These are phyloP conservation scores for Chanos chanos DNA, from an alignment of 2,797 vertebrate species.

Conservation along the genomic window DNA sequence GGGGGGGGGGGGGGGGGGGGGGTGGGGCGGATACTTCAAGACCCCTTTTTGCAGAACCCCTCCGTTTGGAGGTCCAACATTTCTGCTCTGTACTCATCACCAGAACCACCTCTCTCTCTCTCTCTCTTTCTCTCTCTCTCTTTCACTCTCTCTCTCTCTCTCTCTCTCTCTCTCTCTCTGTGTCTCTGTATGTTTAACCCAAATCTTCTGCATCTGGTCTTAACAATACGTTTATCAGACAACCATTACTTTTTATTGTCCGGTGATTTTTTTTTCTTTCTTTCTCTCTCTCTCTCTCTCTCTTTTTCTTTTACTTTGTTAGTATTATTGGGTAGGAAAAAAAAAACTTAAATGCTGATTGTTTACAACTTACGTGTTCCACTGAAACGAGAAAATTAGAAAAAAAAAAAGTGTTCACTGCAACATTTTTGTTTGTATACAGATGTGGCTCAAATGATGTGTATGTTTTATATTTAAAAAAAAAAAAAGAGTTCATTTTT, in stretches of 20 bases:
- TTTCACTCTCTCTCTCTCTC: too few relatives aligned
- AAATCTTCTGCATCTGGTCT: too few relatives aligned
- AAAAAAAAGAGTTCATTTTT: constrained; percentile 75
- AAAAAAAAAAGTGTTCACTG: constrained; percentile 69
- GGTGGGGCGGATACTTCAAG: too few relatives aligned
- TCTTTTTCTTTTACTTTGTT: constrained; percentile 61
- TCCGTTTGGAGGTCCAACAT: constrained; percentile 16
- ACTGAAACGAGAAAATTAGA: constrained; percentile 65
- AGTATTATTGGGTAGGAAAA: constrained; percentile 66
- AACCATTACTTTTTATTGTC: too few relatives aligned
- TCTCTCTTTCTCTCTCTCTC: too few relatives aligned
- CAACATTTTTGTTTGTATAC: constrained; percentile 80
- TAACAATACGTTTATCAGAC: too few relatives aligned
- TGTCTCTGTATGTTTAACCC: too few relatives aligned
- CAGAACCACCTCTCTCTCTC: constrained; percentile 66
- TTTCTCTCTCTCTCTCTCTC: constrained; percentile 81
- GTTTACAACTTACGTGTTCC: constrained; percentile 80
- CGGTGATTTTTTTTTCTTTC: constrained; percentile 11
- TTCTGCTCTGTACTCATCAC: constrained; percentile 20
- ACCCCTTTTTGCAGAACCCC: constrained; percentile 18
- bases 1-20: too few relatives aligned
- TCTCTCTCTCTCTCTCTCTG: too few relatives aligned
- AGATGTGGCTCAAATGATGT: constrained; percentile 82
- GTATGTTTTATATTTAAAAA: constrained; percentile 79
- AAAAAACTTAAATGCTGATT: constrained; percentile 62